These are phyloP conservation scores for honey bee (Apis mellifera) DNA, from an alignment of 1,140 invertebrate genomes.

Conservation along the genomic window DNA sequence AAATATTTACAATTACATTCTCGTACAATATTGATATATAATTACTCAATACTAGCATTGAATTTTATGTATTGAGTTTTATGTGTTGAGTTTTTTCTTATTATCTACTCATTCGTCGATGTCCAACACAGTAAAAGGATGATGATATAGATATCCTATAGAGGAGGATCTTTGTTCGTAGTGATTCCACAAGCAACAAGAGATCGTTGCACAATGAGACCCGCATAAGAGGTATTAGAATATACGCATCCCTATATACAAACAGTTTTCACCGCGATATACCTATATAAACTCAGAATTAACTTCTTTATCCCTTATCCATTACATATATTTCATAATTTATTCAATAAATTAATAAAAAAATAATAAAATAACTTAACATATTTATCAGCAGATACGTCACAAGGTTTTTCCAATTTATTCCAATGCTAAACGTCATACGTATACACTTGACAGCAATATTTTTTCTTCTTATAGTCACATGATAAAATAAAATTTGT, in stretches of 20 bases:
- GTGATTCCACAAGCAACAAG: constrained; percentile 59
- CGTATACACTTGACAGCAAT: no score
- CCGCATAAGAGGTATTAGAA: constrained; percentile 62
- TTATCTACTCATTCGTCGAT: constrained; percentile 29
- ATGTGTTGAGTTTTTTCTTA: constrained; percentile 34
- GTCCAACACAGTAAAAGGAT: constrained; percentile 24
- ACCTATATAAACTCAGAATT: constrained; percentile 33
- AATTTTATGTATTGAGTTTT: background rate
- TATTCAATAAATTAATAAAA: no score
- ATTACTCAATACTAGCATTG: no score
- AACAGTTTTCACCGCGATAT: constrained; percentile 42
- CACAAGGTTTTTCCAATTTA: no score
- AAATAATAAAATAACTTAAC: no score
- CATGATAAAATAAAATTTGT: no score
- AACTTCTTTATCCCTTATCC: constrained; percentile 23
- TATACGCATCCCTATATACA: constrained; percentile 41
- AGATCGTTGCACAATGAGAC: constrained; percentile 65
- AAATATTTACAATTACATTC: no score
- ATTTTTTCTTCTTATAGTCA: no score
- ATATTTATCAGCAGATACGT: no score
- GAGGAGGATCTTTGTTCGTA: constrained; percentile 55
- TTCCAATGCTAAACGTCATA: no score
- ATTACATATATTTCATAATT: background rate
- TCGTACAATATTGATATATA: no score
- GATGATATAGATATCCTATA: constrained; percentile 35